Evolutionary conservation across 2,888 invertebrate genomes (phyloP), one percentile per base, ranked within the genome.

Genomic region (Drosophila mettleri): DNA sequence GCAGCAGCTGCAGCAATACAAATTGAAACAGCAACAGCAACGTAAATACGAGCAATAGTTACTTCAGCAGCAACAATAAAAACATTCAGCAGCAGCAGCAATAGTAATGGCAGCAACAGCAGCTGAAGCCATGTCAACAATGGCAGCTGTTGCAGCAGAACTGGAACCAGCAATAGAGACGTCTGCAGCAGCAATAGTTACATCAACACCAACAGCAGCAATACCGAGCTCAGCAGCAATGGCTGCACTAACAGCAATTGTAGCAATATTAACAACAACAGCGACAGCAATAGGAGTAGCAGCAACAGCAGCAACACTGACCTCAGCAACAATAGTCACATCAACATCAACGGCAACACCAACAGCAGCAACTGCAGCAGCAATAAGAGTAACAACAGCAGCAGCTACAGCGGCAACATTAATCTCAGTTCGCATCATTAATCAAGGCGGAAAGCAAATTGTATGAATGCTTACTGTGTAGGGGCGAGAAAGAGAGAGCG

Each of bases 391-490:
- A 43, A 1, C 31, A 48, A 0, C 33, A 48, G 41, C 54, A 62
- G 43, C 22, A 41, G 10, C 27, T 61, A 22, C 43, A 64, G 58
- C 51, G 53, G 43, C 22, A 86, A 71, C 86, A 83, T 83, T 83
- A 83, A 83, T 83, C 84, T 83, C 78, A 52, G 51, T 65, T 55
- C 58, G 78, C 52, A 84, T 83, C 82, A 83, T 83, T 83, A 83
- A 83, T 83, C 86, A 83, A 80, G 64, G 69, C 64, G 69, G 64
- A 69, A 64, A 76, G 67, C 48, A 66, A 74, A 73, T 63, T 57
- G 57, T 43, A 27, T 22, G 55, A 14, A 22, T 16, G 53, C 43
- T n/a, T n/a, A n/a, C n/a, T n/a, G n/a, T n/a, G n/a, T n/a, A n/a
- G n/a, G n/a, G n/a, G n/a, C n/a, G n/a, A n/a, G n/a, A n/a, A n/a